phyloP scores from a whole-genome alignment of 2,888 invertebrate genomes.

The Drosophila infuscata region DNA sequence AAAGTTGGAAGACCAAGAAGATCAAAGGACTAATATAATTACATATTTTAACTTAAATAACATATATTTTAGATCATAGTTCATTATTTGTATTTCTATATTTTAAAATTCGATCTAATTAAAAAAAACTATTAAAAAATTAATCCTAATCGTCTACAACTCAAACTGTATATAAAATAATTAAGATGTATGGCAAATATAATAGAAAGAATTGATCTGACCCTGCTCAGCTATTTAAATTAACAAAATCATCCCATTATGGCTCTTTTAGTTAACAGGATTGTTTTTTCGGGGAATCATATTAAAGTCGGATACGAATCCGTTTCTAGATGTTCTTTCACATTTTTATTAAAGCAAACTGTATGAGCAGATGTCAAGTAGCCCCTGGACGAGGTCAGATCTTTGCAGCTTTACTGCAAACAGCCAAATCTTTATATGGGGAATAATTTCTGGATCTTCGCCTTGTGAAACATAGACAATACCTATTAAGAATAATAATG shows the following conservation, averaged over 20 bases:
- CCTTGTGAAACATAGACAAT: background rate
- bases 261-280: background rate
- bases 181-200: background rate
- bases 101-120: conserved; percentile 76
- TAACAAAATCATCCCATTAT: background rate
- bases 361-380: background rate
- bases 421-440: background rate
- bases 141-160: background rate
- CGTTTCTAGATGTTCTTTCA: background rate
- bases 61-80: conserved; percentile 73
- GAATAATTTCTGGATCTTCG: background rate
- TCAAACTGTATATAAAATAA: background rate
- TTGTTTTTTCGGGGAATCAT: background rate
- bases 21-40: conserved; percentile 91
- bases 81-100: conserved; percentile 75
- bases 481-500: background rate
- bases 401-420: background rate
- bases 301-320: background rate
- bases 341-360: background rate
- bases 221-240: background rate
- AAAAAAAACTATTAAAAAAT: conserved; percentile 65
- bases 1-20: conserved; percentile 93
- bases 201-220: background rate
- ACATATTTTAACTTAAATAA: conserved; percentile 67
- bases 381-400: background rate